Evolutionary conservation across 2,888 invertebrate genomes (phyloP), one percentile per base, ranked within the genome.

Genomic region (Phalera bucephala): DNA sequence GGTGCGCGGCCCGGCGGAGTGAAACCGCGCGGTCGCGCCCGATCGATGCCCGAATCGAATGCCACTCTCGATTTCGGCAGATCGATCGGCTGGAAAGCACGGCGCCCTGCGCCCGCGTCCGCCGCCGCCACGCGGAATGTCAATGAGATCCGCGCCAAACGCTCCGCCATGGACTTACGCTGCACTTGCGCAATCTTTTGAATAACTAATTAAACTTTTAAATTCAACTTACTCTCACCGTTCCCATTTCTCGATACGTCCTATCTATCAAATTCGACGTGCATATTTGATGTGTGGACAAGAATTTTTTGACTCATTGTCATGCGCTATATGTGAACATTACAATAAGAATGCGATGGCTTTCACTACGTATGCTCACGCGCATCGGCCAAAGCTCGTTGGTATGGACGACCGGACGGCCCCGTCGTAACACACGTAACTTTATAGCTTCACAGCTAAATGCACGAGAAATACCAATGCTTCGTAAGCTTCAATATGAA

Each of bases 61-160:
- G 53, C 48, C 75, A 78, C 82, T 82, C 80, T 80, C 81, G 73
- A 47, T 81, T 78, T 81, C 80, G 64, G 68, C 54, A 57, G 44
- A 41, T 39, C 29, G 45, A n/a, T 12, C 35, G 40, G 46, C 17
- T 45, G 54, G 60, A 67, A 66, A 56, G 63, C 53, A 48, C 44
- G 29, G 3, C 15, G 28, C 22, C 22, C 10, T 10, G 22, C 22
- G 22, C 12, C 25, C 6, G 25, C 25, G 42, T 38, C 23, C 41
- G 31, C 32, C 14, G 23, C 27, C 28, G 9, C 19, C 5, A 10
- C 32, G 42, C 48, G 57, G 66, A 65, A 69, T 70, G 56, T 51
- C 54, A 56, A 64, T 52, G 40, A 48, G 46, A 31, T 21, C 26
- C 19, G 31, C 33, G 31, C 40, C 10, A 13, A 12, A 26, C 36